Evolutionary conservation across 2,797 vertebrate genomes (phyloP), one percentile per base, ranked within the genome.

Genomic region (Siniperca undulata): DNA sequence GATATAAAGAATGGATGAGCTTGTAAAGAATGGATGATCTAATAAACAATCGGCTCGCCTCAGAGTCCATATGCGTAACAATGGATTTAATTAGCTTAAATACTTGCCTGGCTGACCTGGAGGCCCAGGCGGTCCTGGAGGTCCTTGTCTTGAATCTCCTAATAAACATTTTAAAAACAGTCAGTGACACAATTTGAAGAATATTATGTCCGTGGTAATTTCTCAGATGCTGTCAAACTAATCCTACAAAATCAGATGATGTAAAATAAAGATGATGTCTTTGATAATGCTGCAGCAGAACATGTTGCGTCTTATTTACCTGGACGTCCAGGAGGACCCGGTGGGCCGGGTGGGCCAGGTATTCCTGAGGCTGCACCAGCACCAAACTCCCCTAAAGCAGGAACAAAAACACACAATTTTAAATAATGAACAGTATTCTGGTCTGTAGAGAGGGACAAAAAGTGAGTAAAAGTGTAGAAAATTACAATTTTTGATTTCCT

Each of bases 51-150:
- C 4, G 0, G 16, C 12, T 19, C 0, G 2, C 5, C 13, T 42
- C 46, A 64, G 14, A 68, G 30, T 65, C 44, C 3, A 3, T 20
- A 10, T 58, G 34, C 24, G 8, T 80, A 60, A 72, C 30, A 13
- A 42, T 42, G 13, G 17, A 80, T 74, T 70, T 40, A 44, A 70
- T 30, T 3, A 50, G 16, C 7, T 81, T 7, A 53, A 58, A 81
- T 61, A 86, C 84, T 88, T 86, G 93, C 96, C 97, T 95, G 96
- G 89, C 8, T 94, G 94, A 9, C 97, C 97, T 85, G 86, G 91
- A 87, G 96, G 97, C 70, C 97, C 97, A 68, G 96, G 95, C 0
- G 97, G 97, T 78, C 97, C 98, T 74, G 96, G 96, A 42, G 91
- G 92, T 88, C 95, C 95, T 87, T 93, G 91, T 85, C 93, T 94